Evolutionary conservation across 2,797 vertebrate species (phyloP).

Genomic region (Melanogrammus aeglefinus): DNA sequence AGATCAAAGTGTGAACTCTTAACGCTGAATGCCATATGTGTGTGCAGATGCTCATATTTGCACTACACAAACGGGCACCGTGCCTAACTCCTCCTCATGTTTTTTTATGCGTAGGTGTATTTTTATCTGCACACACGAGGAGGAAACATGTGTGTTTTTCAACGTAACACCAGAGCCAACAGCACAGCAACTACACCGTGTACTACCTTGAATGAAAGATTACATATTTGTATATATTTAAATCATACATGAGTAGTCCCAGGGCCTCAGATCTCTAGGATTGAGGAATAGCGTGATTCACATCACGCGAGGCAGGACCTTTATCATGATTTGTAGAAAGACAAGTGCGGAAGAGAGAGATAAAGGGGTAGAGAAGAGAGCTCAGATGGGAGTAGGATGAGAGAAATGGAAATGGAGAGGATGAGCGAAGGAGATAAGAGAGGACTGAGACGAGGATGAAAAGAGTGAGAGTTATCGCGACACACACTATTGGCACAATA

Average conservation of each 20-base stretch:
- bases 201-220: no score
- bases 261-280: background rate
- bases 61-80: conserved; percentile 27
- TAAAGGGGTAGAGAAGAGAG: background rate
- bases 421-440: background rate
- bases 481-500: background rate
- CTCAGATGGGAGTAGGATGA: background rate
- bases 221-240: no score
- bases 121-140: background rate
- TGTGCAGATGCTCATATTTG: conserved; percentile 26
- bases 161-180: no score
- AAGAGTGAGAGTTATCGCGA: background rate
- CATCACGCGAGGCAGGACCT: background rate
- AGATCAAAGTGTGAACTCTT: background rate
- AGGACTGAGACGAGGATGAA: background rate
- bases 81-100: conserved; percentile 41
- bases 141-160: no score
- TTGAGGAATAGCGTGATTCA: background rate
- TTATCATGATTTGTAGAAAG: background rate
- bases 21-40: background rate
- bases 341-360: background rate
- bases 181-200: no score
- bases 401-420: background rate
- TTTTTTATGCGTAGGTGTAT: background rate
- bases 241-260: background rate